Conservation (phyloP, 2,797 vertebrate species). For the Gallirallus australis region DNA sequence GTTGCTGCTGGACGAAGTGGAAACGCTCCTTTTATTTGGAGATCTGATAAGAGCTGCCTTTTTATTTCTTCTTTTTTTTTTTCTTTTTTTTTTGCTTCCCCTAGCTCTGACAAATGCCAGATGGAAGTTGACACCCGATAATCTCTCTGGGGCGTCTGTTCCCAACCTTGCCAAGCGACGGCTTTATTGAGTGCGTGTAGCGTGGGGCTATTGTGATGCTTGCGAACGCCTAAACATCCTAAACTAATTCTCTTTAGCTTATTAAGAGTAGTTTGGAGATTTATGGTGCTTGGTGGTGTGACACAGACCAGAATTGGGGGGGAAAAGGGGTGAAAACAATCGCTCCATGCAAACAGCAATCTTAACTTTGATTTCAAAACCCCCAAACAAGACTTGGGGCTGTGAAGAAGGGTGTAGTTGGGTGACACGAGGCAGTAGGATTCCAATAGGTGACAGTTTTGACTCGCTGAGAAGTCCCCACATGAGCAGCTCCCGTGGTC, state of each 20-base stretch:
- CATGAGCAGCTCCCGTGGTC: accelerated
- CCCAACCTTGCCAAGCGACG: constrained; percentile 9
- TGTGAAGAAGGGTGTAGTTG: background rate
- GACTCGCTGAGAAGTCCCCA: background rate
- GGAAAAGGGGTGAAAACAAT: background rate
- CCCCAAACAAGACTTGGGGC: background rate
- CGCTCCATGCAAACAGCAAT: accelerated
- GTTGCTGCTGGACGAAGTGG: constrained; percentile 24
- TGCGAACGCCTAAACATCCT: background rate
- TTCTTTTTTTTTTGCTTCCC: background rate
- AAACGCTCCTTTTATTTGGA: constrained; percentile 38
- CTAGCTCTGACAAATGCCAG: constrained; percentile 55
- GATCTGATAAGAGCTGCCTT: constrained; percentile 56
- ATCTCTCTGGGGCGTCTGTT: constrained; percentile 5
- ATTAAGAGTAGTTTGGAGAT: constrained; percentile 3
- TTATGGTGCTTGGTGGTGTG: background rate
- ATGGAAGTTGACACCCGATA: constrained; percentile 52
- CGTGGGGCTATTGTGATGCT: constrained; percentile 4
- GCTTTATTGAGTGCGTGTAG: background rate
- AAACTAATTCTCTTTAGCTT: constrained; percentile 16
- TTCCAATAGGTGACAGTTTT: background rate
- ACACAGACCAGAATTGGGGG: background rate
- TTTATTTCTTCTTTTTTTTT: background rate
- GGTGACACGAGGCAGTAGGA: background rate
- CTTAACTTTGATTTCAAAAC: background rate